A percentile compares a stretch with the other conserved stretches of the same genome.
Evolutionary conservation across 2,113 vertebrate genomes (phyloP).

Genomic region (Proterorhinus semilunaris): DNA sequence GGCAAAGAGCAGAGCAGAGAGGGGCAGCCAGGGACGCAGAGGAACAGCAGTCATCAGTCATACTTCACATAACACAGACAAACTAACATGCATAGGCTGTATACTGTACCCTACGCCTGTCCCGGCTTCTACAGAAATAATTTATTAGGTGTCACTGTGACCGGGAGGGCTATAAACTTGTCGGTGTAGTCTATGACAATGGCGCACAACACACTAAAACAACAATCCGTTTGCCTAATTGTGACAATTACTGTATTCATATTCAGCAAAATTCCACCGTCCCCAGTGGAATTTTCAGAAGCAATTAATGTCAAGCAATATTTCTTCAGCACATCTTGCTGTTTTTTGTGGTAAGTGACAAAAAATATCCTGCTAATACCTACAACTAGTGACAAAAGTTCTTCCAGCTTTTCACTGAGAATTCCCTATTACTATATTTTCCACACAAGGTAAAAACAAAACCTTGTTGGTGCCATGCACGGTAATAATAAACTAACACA

Average conservation of each 20-base stretch:
- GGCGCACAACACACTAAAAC: not conserved
- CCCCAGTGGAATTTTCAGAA: no score
- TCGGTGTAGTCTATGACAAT: conserved; percentile 13
- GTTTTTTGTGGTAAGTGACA: no score
- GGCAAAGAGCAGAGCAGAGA: conserved; percentile 51
- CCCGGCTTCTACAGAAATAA: conserved; percentile 35
- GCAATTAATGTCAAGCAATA: no score
- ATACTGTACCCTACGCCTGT: conserved; percentile 14
- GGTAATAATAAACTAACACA: no score
- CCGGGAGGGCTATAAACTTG: conserved; percentile 25
- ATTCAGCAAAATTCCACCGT: not conserved
- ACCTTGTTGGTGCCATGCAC: no score
- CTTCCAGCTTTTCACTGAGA: no score
- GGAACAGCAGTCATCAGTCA: conserved; percentile 66
- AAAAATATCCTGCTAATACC: no score
- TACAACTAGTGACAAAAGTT: no score
- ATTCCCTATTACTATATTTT: no score
- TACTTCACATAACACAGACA: conserved; percentile 31
- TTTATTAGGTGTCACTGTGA: conserved; percentile 49
- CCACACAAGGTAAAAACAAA: not conserved
- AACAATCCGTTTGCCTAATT: not conserved
- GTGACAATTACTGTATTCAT: not conserved
- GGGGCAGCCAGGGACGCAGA: conserved; percentile 41
- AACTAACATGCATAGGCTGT: conserved; percentile 19
- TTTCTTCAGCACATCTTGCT: no score